A percentile compares a stretch with the other conserved stretches of the same genome.
Evolutionary conservation across 2,113 vertebrate genomes (phyloP).

Genomic region (Phoxinus phoxinus): DNA sequence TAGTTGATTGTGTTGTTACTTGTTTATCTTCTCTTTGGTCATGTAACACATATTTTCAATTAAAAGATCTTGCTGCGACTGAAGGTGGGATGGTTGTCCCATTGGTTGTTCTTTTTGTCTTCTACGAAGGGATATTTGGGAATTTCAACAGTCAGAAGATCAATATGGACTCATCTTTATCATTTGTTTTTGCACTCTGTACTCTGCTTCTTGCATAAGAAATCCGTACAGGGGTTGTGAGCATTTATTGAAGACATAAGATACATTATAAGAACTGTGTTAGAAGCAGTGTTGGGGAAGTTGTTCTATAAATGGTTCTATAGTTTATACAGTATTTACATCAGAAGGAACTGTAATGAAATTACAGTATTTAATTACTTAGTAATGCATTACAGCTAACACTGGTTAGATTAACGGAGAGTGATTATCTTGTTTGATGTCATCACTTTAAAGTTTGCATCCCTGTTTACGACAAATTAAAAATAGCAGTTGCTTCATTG

Average conservation of each 20-base stretch:
- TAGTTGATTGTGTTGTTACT: neutral
- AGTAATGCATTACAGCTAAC: too few species aligned
- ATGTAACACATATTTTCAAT: slow-evolving; percentile 31
- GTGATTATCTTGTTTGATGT: neutral
- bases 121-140: neutral
- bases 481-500: neutral
- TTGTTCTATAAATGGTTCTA: too few species aligned
- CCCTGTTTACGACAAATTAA: neutral
- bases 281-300: neutral
- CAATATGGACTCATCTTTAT: neutral
- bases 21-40: neutral
- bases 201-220: neutral
- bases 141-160: neutral
- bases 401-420: neutral
- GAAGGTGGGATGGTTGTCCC: neutral
- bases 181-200: neutral
- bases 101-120: neutral
- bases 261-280: neutral
- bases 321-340: too few species aligned
- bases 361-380: too few species aligned
- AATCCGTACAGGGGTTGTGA: neutral
- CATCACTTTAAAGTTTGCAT: neutral
- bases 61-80: neutral
- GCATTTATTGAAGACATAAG: neutral
- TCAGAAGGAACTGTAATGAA: too few species aligned